Conservation (phyloP, 2,888 invertebrate species). For the Capitulum mitella region DNA sequence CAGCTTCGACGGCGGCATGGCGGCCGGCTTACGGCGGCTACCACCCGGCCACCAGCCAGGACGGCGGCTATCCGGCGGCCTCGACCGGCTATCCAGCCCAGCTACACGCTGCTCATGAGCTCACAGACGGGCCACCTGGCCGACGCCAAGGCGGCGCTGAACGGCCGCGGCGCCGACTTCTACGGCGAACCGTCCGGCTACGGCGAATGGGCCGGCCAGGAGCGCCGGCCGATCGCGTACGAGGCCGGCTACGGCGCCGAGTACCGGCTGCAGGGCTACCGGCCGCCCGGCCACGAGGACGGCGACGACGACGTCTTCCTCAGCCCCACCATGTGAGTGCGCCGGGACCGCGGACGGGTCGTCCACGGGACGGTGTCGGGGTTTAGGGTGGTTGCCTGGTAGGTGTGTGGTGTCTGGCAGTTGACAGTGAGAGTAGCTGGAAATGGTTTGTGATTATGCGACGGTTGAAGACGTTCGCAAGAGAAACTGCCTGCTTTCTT, state of each 20-base stretch:
- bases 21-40: slow-evolving; percentile 4
- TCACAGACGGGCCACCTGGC: slow-evolving; percentile 25
- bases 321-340: slow-evolving; percentile 54
- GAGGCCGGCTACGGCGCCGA: neutral
- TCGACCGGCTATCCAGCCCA: slow-evolving; percentile 21
- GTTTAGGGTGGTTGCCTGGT: too few relatives aligned
- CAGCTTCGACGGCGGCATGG: slow-evolving; percentile 11
- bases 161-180: slow-evolving; percentile 40
- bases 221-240: neutral
- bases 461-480: too few relatives aligned
- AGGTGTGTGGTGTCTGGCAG: too few relatives aligned
- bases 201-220: neutral
- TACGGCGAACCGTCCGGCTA: slow-evolving; percentile 27
- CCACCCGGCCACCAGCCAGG: slow-evolving; percentile 11
- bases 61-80: neutral
- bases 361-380: too few relatives aligned
- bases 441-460: too few relatives aligned
- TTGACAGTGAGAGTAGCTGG: too few relatives aligned
- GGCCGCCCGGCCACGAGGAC: slow-evolving; percentile 46
- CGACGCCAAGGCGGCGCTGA: slow-evolving; percentile 25
- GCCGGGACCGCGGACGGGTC: too few relatives aligned
- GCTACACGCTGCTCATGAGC: slow-evolving; percentile 8
- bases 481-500: too few relatives aligned
- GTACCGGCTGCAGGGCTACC: slow-evolving; percentile 1
- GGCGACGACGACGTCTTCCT: slow-evolving; percentile 69